Base-by-base conservation (phyloP, 2,797 vertebrate genomes). In the Premnoplex brunnescens region DNA sequence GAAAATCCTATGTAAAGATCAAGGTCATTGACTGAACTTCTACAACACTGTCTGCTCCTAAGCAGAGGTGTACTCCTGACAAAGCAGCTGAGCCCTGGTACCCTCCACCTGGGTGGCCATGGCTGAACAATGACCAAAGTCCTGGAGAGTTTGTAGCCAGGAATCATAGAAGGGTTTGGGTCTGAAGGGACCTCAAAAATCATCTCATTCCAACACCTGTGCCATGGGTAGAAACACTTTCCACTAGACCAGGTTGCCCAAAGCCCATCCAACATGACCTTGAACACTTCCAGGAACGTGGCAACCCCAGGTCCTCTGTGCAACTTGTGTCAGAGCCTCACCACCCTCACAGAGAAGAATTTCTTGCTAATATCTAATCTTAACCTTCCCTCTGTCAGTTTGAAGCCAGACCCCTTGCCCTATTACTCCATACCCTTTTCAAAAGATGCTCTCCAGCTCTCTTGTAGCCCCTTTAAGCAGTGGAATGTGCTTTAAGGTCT, bases 1-100 rank as follows among this genome's bases (percentile, higher is more conserved):
- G 73, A 95, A 91, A 88, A 88, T 44, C 28, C 44, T 26, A 32
- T 43, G 55, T 74, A 76, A 91, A 89, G 83, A 74, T 24, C 49
- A 87, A 94, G 55, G 56, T 85, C 59, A 52, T 23, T 5, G 20
- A 44, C 41, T 51, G 64, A 92, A 37, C 18, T 44, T 27, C n/a
- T 76, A 0, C 1, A 75, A n/a, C 0, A 1, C 43, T 44, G 9
- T 30, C 51, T 46, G 43, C 30, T 63, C 32, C 71, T 37, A 55
- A 71, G 63, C 22, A 34, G 49, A 66, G 58, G 46, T 19, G 30
- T 10, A 2, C 43, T 56, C 51, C 56, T 60, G 54, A 60, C 72
- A 68, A 80, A 67, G 75, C n/a, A 58, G 44, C 60, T 39, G 62
- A 52, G 58, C 32, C 26, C 62, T 54, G 24, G 24, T n/a, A 44